These are phyloP conservation scores for Maccullochella peelii DNA, from an alignment of 2,113 vertebrate genomes.

Conservation along the genomic window DNA sequence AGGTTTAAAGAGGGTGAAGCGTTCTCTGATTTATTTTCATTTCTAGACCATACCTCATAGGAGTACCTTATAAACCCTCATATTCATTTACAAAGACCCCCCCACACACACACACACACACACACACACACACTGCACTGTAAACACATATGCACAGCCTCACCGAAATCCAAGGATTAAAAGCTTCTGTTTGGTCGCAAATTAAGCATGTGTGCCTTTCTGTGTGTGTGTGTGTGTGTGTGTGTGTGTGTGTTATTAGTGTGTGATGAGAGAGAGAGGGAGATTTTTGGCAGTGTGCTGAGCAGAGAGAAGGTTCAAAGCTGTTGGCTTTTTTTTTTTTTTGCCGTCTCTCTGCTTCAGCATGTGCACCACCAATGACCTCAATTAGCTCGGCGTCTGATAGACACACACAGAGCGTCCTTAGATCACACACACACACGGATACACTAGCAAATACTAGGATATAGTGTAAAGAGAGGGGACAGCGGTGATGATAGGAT, in stretches of 20 bases:
- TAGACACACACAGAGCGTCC: slow-evolving; percentile 61
- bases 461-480: slow-evolving; percentile 18
- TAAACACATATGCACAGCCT: slow-evolving; percentile 44
- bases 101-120: not conserved
- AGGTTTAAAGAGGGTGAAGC: slow-evolving; percentile 56
- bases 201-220: slow-evolving; percentile 49
- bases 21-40: slow-evolving; percentile 67
- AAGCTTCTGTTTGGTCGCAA: slow-evolving; percentile 69
- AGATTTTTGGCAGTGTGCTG: slow-evolving; percentile 57
- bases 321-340: slow-evolving; percentile 45
- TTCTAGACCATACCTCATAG: slow-evolving; percentile 55
- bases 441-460: slow-evolving; percentile 36
- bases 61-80: slow-evolving; percentile 37
- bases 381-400: slow-evolving; percentile 79
- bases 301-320: slow-evolving; percentile 75
- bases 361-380: slow-evolving; percentile 72
- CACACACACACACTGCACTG: slow-evolving; percentile 12
- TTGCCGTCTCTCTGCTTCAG: slow-evolving; percentile 54
- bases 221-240: slow-evolving; percentile 24
- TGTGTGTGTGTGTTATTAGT: slow-evolving; percentile 32
- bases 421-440: slow-evolving; percentile 59
- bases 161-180: slow-evolving; percentile 69
- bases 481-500: slow-evolving; percentile 40
- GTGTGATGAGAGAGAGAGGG: slow-evolving; percentile 37
- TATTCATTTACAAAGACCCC: slow-evolving; percentile 45